phyloP scores from a whole-genome alignment of 2,888 invertebrate genomes.

The Stenolophus ochropezus region DNA sequence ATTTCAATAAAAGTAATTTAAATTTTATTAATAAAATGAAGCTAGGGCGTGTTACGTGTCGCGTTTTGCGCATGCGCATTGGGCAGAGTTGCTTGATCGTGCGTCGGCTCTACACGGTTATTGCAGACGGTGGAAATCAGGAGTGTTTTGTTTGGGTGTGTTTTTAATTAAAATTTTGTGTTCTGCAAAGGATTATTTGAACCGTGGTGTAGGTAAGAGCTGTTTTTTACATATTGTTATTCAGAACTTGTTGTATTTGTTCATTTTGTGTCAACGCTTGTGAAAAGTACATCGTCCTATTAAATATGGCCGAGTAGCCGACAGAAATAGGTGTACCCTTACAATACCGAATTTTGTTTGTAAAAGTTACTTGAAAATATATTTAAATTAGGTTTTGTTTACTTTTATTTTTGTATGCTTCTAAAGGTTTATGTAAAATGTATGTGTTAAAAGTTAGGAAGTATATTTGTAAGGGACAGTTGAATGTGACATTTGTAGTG shows the following conservation, averaged over 20 bases:
- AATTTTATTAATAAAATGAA: conserved; percentile 42
- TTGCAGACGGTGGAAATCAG: conserved; percentile 54
- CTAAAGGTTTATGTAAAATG: background rate
- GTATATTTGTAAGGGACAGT: conserved; percentile 12
- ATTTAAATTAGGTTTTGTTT: background rate
- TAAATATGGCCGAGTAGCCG: conserved; percentile 60
- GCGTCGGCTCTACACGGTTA: conserved; percentile 58
- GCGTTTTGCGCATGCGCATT: conserved; percentile 49
- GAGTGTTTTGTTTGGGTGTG: conserved; percentile 59
- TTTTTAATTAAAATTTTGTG: conserved; percentile 58
- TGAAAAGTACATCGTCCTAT: conserved; percentile 53
- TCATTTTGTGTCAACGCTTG: conserved; percentile 47
- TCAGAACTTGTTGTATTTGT: conserved; percentile 13
- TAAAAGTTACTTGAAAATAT: conserved; percentile 23
- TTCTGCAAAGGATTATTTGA: conserved; percentile 59
- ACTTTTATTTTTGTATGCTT: background rate
- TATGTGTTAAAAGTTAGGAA: background rate
- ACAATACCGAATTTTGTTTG: conserved; percentile 6
- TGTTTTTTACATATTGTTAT: conserved; percentile 4
- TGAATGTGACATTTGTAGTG: conserved; percentile 45
- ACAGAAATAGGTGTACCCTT: conserved; percentile 58
- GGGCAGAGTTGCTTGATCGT: conserved; percentile 45
- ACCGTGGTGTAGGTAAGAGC: conserved; percentile 56
- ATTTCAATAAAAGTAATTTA: conserved; percentile 1
- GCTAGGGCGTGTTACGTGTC: conserved; percentile 57